Base-by-base conservation (phyloP, 2,113 vertebrate species). In the Platysteira castanea region DNA sequence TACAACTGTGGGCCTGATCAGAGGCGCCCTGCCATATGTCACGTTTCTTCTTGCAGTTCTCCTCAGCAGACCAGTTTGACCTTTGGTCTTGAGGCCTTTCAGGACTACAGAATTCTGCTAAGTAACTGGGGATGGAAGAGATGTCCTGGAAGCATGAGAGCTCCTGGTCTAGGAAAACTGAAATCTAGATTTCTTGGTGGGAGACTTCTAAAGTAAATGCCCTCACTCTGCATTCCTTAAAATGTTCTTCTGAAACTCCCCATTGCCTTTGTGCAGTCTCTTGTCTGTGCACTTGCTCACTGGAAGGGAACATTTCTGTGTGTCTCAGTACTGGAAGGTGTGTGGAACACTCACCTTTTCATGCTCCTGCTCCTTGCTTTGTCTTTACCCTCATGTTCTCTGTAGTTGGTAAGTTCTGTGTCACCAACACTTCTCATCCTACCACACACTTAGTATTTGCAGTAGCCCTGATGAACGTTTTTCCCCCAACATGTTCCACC, bases 21-120 rank as follows among this genome's bases (percentile, higher is more conserved):
- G 83, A 88, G 85, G 86, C 6, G 1, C 49, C 26, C 18, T 89
- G 89, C 87, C 87, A 61, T 94, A 75, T 89, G 91, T 94, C 94
- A 89, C 18, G 1, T 92, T 87, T 87, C 93, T 95, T 81, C 87
- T 78, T 78, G 80, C 74, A 82, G 85, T 71, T 73, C 44, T 94
- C 77, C 71, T 90, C 86, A 81, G 37, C 49, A 28, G 60, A 92
- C 46, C 4, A 0, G 31, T 28, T 84, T 93, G 90, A 86, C 83
- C 92, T 92, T 90, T 93, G 64, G 26, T 90, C 88, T 80, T 46
- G 50, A 80, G 76, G n/a, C 56, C 79, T 88, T 96, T 59, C 64
- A 86, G 90, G 85, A 67, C 68, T 80, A 24, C 80, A 86, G 82
- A 85, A 77, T 84, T 93, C 79, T 64, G 23, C 90, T 80, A 81